Evolutionary conservation across 2,888 invertebrate species (phyloP).

Genomic region (Nematopogon swammerdamellus): DNA sequence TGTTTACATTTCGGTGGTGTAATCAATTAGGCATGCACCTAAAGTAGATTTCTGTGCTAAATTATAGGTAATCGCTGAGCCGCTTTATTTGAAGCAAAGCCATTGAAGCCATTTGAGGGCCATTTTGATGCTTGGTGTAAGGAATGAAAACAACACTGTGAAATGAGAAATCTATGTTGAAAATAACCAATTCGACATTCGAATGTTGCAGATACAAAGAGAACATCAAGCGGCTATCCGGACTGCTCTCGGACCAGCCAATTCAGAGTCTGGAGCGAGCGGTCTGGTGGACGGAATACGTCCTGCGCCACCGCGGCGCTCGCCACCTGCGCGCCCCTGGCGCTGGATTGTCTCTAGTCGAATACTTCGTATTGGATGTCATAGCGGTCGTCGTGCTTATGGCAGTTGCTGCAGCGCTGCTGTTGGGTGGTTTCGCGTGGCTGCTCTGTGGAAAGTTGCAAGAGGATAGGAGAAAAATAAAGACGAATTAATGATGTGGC

Average conservation of each 20-base stretch:
- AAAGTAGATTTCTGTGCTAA: no score
- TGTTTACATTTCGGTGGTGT: no score
- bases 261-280: slow-evolving; percentile 15
- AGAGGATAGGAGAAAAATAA: background rate
- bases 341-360: slow-evolving; percentile 17
- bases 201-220: slow-evolving; percentile 15
- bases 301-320: slow-evolving; percentile 12
- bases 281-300: slow-evolving; percentile 17
- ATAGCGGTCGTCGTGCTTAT: slow-evolving; percentile 6
- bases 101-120: no score
- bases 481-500: background rate
- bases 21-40: no score
- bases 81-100: no score
- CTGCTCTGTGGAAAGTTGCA: background rate
- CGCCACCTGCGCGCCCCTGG: slow-evolving; percentile 12
- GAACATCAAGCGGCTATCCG: slow-evolving; percentile 11
- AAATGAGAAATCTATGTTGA: no score
- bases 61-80: no score
- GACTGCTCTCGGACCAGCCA: slow-evolving; percentile 16
- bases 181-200: background rate
- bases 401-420: background rate
- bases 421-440: background rate
- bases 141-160: no score
- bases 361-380: slow-evolving; percentile 19
- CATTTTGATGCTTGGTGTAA: no score